These are phyloP conservation scores for Gavia stellata DNA, from an alignment of 2,113 vertebrate genomes.

Conservation along the genomic window DNA sequence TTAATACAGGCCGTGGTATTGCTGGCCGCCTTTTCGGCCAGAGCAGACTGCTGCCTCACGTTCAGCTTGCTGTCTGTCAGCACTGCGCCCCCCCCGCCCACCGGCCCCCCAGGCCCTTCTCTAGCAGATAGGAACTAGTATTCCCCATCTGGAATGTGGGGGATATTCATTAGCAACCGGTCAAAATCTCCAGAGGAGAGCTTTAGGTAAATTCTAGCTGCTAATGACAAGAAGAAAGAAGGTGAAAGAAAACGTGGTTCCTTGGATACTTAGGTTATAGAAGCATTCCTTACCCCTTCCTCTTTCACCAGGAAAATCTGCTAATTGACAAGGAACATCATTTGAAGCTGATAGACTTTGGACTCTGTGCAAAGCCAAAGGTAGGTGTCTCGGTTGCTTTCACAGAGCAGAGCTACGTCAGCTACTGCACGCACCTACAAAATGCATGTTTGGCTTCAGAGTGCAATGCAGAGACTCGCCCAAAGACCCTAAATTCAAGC, in stretches of 20 bases:
- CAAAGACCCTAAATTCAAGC: neutral
- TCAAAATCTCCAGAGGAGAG: neutral
- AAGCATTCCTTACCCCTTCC: neutral
- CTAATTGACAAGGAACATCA: conserved; percentile 89
- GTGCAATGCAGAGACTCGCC: neutral
- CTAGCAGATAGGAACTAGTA: neutral
- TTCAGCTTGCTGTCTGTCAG: neutral
- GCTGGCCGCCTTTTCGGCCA: neutral
- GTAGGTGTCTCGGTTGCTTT: conserved; percentile 59
- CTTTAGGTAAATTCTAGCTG: neutral
- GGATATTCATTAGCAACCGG: neutral
- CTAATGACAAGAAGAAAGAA: neutral
- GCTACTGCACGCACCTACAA: rapidly evolving
- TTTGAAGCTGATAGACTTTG: conserved; percentile 96
- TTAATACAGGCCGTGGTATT: neutral
- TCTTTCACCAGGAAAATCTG: conserved; percentile 87
- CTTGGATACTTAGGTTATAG: neutral
- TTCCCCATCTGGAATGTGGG: neutral
- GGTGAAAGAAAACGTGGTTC: neutral
- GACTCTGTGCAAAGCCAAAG: conserved; percentile 94
- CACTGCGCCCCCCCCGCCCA: rapidly evolving
- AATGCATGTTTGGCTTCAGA: neutral
- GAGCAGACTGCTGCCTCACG: rapidly evolving
- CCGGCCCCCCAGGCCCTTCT: neutral
- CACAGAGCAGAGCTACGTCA: neutral